These are phyloP conservation scores for Pomacea maculata DNA, from an alignment of 1,140 invertebrate genomes.

Conservation along the genomic window DNA sequence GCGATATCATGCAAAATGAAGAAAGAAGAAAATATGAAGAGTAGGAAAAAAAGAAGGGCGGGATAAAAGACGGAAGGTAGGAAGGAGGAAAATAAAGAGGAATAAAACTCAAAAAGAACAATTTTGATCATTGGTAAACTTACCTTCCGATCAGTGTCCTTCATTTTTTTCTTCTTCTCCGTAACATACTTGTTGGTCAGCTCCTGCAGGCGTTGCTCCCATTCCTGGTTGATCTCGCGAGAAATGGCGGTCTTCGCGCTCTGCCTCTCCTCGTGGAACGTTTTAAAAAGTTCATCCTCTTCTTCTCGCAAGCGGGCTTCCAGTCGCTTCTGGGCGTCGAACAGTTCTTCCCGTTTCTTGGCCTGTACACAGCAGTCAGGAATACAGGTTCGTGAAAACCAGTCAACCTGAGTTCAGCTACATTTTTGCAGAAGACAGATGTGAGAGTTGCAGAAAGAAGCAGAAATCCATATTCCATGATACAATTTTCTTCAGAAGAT, in stretches of 20 bases:
- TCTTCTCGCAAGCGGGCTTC: slow-evolving; percentile 58
- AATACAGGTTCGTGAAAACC: too few species aligned
- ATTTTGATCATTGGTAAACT: neutral
- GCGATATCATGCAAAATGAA: neutral
- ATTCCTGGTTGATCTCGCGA: slow-evolving; percentile 63
- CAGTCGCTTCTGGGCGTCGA: slow-evolving; percentile 60
- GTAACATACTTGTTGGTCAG: slow-evolving; percentile 60
- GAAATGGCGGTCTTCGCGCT: slow-evolving; percentile 52
- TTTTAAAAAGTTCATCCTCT: slow-evolving; percentile 59
- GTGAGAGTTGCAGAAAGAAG: too few species aligned
- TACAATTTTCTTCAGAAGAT: too few species aligned
- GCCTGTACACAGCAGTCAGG: slow-evolving; percentile 34
- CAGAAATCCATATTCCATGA: too few species aligned
- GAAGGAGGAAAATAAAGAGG: neutral
- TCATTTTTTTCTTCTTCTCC: slow-evolving; percentile 51
- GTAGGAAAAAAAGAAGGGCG: too few species aligned
- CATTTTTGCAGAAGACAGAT: too few species aligned
- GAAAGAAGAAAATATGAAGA: neutral
- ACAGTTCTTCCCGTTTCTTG: slow-evolving; percentile 55
- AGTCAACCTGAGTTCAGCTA: too few species aligned
- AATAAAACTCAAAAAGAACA: neutral
- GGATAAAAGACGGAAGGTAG: too few species aligned
- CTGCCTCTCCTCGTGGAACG: slow-evolving; percentile 50
- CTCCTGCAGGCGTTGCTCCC: slow-evolving; percentile 61
- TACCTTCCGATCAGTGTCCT: slow-evolving; percentile 58